These are phyloP conservation scores for Epinotia ramella DNA, from an alignment of 2,888 invertebrate species.

Conservation along the genomic window DNA sequence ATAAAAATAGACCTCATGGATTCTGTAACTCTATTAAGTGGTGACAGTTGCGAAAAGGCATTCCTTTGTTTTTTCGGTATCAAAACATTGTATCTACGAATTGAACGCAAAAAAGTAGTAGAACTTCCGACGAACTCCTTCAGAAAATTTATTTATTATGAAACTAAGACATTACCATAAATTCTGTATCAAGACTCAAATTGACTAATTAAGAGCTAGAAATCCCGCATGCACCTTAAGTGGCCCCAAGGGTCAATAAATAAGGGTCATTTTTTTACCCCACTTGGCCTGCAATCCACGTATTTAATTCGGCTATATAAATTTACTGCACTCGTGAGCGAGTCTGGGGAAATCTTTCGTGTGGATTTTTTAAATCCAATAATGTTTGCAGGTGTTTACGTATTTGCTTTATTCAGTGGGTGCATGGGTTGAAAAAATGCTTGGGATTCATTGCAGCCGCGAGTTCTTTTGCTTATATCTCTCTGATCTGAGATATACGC, in stretches of 20 bases:
- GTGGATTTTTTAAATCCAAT: constrained; percentile 43
- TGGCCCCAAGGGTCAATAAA: constrained; percentile 62
- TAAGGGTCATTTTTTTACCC: constrained; percentile 61
- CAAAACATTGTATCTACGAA: not conserved
- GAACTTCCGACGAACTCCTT: not conserved
- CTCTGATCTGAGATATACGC: too few species aligned
- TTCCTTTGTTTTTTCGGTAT: not conserved
- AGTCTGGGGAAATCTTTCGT: constrained; percentile 44
- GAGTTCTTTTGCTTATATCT: not conserved
- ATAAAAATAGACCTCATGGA: too few species aligned
- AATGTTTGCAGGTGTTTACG: constrained; percentile 19
- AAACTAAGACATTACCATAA: not conserved
- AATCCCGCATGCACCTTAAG: constrained; percentile 35
- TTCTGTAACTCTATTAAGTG: too few species aligned
- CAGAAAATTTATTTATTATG: not conserved
- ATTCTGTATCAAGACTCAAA: not conserved
- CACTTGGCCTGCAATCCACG: constrained; percentile 78
- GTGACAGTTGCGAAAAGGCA: not conserved
- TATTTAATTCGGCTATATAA: constrained; percentile 79
- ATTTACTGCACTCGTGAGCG: constrained; percentile 61
- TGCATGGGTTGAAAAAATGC: not conserved
- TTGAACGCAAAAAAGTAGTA: not conserved
- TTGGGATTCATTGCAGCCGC: not conserved
- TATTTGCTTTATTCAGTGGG: not conserved
- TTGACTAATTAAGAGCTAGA: constrained; percentile 37